These are phyloP conservation scores for Lasius fuliginosus DNA, from an alignment of 2,888 invertebrate genomes.

Conservation along the genomic window DNA sequence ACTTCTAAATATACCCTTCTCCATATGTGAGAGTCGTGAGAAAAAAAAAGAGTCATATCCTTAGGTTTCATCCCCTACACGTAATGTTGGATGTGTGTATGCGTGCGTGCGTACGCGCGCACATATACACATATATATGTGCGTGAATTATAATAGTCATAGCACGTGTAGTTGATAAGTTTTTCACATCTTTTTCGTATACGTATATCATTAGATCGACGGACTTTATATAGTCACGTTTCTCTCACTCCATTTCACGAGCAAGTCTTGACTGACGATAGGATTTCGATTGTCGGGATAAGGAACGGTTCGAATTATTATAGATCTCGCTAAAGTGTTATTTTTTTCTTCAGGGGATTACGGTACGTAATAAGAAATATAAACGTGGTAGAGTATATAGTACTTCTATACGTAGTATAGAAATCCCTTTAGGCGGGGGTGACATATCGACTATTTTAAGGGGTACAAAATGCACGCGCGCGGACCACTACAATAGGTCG, in stretches of 20 bases:
- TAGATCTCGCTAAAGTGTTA: not conserved
- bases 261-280: slow-evolving; percentile 73
- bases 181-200: slow-evolving; percentile 41
- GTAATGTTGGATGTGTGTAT: slow-evolving; percentile 11
- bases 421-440: not conserved
- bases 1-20: slow-evolving; percentile 34
- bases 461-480: slow-evolving; percentile 33
- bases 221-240: slow-evolving; percentile 31
- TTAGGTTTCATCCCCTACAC: slow-evolving; percentile 70
- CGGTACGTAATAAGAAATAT: not conserved
- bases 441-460: slow-evolving; percentile 52
- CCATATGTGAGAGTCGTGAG: slow-evolving; percentile 52
- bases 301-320: slow-evolving; percentile 30
- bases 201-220: slow-evolving; percentile 41
- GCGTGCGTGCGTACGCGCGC: slow-evolving; percentile 56
- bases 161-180: slow-evolving; percentile 31
- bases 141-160: slow-evolving; percentile 61
- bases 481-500: slow-evolving; percentile 32
- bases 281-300: slow-evolving; percentile 43
- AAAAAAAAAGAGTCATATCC: slow-evolving; percentile 76
- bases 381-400: too few relatives aligned
- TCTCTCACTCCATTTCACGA: slow-evolving; percentile 56
- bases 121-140: slow-evolving; percentile 51
- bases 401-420: too few relatives aligned
- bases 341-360: not conserved